Evolutionary conservation across 2,113 vertebrate species (phyloP).

Genomic region (Heterotilapia buettikoferi): DNA sequence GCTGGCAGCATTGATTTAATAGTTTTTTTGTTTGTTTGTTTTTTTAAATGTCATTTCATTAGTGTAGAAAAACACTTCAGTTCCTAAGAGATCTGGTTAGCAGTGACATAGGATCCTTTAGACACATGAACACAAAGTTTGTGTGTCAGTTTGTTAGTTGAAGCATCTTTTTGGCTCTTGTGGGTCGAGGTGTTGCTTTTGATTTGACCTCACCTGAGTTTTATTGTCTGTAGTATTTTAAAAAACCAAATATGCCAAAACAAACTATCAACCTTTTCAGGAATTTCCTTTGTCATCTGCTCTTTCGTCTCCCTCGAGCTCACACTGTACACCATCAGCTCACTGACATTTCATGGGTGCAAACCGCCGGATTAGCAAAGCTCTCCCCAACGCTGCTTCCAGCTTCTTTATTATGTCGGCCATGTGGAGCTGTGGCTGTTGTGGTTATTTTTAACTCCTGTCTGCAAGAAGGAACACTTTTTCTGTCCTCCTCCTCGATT

Average conservation of each 20-base stretch:
- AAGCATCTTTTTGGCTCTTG: not conserved
- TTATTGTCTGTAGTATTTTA: not conserved
- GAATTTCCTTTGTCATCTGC: not conserved
- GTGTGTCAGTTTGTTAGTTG: not conserved
- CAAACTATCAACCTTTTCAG: not conserved
- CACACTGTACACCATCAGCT: not conserved
- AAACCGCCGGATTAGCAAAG: not conserved
- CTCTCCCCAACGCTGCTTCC: not conserved
- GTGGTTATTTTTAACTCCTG: conserved; percentile 56
- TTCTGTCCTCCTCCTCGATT: conserved; percentile 7
- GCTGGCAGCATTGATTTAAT: not conserved
- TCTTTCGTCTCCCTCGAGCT: not conserved
- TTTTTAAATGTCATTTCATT: fast-evolving
- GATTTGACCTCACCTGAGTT: not conserved
- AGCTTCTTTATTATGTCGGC: conserved; percentile 16
- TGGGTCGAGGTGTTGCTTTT: not conserved
- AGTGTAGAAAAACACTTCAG: not conserved
- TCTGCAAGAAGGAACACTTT: conserved; percentile 16
- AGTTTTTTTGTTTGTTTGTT: fast-evolving
- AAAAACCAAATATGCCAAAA: not conserved
- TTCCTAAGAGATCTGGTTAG: not conserved
- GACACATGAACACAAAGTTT: not conserved
- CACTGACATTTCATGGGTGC: not conserved
- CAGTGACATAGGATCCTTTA: not conserved
- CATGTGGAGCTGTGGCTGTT: not conserved